Evolutionary conservation across 2,113 vertebrate genomes (phyloP), one percentile per base, ranked within the genome.

Genomic region (Lepidiolamprologus cunningtoni): DNA sequence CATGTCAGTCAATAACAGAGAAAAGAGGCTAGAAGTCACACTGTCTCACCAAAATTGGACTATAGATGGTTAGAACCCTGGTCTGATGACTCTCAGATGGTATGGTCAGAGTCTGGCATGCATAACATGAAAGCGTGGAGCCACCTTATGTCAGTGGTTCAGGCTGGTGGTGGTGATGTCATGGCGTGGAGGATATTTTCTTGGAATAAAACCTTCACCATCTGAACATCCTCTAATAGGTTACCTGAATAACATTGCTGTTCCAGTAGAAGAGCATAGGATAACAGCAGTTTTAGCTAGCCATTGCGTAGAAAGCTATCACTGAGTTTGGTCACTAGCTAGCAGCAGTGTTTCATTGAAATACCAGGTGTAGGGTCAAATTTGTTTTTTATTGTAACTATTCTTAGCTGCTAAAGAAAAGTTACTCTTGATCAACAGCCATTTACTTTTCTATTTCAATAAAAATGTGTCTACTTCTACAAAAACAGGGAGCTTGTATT

Each of bases 1-100:
- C 61, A 35, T 12, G 9, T 35, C 17, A 66, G 17, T 66, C 0
- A 66, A n/a, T 2, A 68, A 23, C n/a, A 40, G 7, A 21, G 0
- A 68, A 68, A 68, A 37, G 3, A 68, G 12, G 35, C 63, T 68
- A 1, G 2, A 68, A 23, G n/a, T 68, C 63, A 68, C 35, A 23
- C 7, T 40, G 63, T 2, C 17, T 66, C 61, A 66, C 61, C 10
- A 35, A 35, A 35, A 12, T 66, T n/a, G 61, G 61, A 35, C 33
- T n/a, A 35, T 35, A 35, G 61, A 66, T 35, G 61, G 31, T 35
- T 35, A 63, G 9, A 63, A 7, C 31, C 31, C 17, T 66, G 31
- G 17, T 66, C 31, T 66, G 61, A 66, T 66, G 61, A 12, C 28
- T 66, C 6, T 66, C 7, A 21, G 16, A 66, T 37, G 61, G 33